A percentile compares a stretch with the other conserved stretches of the same genome.
Conservation (phyloP, 2,888 invertebrate genomes). For the Endotricha flammealis region DNA sequence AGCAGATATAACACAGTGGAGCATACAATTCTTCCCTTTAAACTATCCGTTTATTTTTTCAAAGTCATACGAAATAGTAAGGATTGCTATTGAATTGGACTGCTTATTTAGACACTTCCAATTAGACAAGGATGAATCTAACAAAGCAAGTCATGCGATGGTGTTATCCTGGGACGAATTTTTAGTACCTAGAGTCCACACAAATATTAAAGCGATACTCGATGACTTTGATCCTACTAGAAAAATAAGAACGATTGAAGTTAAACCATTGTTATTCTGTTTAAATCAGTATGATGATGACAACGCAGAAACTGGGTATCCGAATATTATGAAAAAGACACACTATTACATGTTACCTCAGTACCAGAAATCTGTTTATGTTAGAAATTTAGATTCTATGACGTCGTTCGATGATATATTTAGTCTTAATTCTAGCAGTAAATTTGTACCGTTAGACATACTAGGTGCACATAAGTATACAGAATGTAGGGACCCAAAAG, state of each 20-base stretch:
- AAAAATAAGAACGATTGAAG: conserved; percentile 45
- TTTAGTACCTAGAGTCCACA: conserved; percentile 79
- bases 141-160: conserved; percentile 72
- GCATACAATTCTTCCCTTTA: conserved; percentile 79
- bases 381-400: conserved; percentile 69
- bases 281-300: conserved; percentile 68
- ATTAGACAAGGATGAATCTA: conserved; percentile 62
- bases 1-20: conserved; percentile 68
- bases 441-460: conserved; percentile 49
- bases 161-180: conserved; percentile 82
- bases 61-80: conserved; percentile 64
- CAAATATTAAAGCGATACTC: conserved; percentile 72
- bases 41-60: conserved; percentile 81
- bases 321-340: conserved; percentile 66
- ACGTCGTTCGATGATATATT: conserved; percentile 61
- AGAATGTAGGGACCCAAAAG: conserved; percentile 64
- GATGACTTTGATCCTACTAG: conserved; percentile 70
- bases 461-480: conserved; percentile 65
- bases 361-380: conserved; percentile 39
- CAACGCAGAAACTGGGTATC: conserved; percentile 57
- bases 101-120: conserved; percentile 81
- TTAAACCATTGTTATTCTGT: conserved; percentile 58
- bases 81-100: conserved; percentile 80
- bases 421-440: conserved; percentile 41
- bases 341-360: conserved; percentile 57